Evolutionary conservation across 2,113 vertebrate species (phyloP).

Genomic region (Chaetops frenatus): DNA sequence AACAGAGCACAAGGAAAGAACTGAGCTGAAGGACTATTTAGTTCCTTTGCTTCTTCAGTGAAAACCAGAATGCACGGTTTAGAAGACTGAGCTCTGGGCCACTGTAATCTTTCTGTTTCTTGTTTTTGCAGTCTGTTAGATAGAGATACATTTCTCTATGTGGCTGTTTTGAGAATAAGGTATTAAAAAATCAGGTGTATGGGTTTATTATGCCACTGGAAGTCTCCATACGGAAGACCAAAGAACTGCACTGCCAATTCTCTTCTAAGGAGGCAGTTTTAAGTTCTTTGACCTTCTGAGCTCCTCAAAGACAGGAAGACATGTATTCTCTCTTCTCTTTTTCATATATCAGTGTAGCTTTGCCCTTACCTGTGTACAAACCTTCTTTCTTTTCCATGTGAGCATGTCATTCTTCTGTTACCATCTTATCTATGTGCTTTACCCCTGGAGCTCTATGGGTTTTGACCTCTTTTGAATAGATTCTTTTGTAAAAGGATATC

Average conservation of each 20-base stretch:
- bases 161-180: neutral
- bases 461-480: neutral
- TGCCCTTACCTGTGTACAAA: neutral
- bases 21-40: neutral
- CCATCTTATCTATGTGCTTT: neutral
- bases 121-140: neutral
- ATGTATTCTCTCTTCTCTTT: neutral
- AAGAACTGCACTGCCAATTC: neutral
- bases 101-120: neutral
- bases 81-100: neutral
- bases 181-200: neutral
- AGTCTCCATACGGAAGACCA: neutral
- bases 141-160: neutral
- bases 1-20: neutral
- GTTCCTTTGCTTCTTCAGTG: neutral
- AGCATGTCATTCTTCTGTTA: neutral
- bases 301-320: neutral
- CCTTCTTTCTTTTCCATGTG: neutral
- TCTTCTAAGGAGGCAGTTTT: neutral
- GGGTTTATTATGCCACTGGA: neutral
- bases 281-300: neutral
- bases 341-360: neutral
- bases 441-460: neutral
- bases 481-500: neutral
- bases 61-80: neutral